A percentile compares a stretch with the other conserved stretches of the same genome.
Evolutionary conservation across 2,797 vertebrate species (phyloP).

Genomic region (Onychomys arenicola): DNA sequence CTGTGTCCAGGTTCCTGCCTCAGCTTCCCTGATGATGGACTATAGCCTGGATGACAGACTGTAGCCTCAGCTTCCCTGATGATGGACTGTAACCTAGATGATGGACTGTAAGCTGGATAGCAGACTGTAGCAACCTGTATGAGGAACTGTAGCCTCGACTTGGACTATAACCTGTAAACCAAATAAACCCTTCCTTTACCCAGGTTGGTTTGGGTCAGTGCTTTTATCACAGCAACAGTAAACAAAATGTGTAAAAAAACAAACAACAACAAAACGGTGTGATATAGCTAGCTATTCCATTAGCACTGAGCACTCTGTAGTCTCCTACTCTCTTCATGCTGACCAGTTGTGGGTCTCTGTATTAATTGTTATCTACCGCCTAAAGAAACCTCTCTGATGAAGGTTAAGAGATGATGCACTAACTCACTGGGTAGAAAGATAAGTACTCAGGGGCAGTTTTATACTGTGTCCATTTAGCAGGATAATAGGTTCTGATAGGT

Average conservation of each 20-base stretch:
- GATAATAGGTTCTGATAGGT: neutral
- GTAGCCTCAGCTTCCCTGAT: too few relatives aligned
- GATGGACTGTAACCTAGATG: too few relatives aligned
- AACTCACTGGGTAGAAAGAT: neutral
- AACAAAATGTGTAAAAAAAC: neutral
- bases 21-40: too few relatives aligned
- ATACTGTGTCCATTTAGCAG: neutral
- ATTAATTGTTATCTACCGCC: neutral
- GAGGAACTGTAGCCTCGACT: neutral
- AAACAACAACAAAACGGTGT: neutral
- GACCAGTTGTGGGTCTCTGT: neutral
- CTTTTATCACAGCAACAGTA: neutral
- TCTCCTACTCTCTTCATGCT: neutral
- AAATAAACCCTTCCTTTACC: neutral
- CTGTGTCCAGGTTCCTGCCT: too few relatives aligned
- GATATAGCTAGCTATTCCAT: neutral
- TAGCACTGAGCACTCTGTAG: neutral
- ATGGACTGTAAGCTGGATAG: too few relatives aligned
- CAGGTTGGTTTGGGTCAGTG: neutral
- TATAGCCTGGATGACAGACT: too few relatives aligned
- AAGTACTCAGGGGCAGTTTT: neutral
- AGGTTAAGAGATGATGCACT: neutral
- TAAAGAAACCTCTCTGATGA: neutral
- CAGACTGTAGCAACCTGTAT: too few relatives aligned
- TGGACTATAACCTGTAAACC: neutral